These are phyloP conservation scores for Platysternon megacephalum DNA, from an alignment of 2,113 vertebrate species.

Conservation along the genomic window DNA sequence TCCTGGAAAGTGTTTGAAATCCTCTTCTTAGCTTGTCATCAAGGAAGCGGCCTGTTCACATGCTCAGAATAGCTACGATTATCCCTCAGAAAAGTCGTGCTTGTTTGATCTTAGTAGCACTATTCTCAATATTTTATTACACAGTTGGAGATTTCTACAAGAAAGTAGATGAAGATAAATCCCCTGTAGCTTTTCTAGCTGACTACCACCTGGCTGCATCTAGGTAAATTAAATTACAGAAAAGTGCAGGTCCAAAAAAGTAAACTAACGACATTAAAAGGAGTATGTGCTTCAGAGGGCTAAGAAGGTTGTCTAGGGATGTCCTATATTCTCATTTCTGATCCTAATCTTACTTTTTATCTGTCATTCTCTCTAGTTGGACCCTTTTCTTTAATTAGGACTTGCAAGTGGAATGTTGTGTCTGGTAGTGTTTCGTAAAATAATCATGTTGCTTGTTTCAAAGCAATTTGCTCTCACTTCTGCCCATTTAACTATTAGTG, in stretches of 20 bases:
- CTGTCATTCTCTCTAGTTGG: background rate
- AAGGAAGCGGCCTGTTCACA: background rate
- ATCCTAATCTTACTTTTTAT: background rate
- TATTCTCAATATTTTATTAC: slow-evolving; percentile 12
- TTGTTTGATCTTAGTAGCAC: background rate
- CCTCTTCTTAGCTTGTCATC: background rate
- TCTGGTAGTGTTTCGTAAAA: background rate
- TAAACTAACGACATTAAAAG: background rate
- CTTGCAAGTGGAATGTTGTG: background rate
- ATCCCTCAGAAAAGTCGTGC: background rate
- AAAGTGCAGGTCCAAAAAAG: slow-evolving; percentile 4
- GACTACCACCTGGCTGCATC: background rate
- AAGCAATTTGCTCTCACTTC: background rate
- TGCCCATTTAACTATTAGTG: background rate
- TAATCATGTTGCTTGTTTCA: background rate
- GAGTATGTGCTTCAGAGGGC: background rate
- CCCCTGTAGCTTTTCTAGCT: background rate
- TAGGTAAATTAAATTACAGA: slow-evolving; percentile 24
- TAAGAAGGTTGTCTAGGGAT: background rate
- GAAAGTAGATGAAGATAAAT: background rate
- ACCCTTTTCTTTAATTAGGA: background rate
- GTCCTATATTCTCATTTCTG: background rate
- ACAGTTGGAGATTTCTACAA: background rate
- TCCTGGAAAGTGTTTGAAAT: background rate
- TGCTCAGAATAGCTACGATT: background rate